These are phyloP conservation scores for Tetanocera ferruginea DNA, from an alignment of 2,888 invertebrate genomes.

Conservation along the genomic window DNA sequence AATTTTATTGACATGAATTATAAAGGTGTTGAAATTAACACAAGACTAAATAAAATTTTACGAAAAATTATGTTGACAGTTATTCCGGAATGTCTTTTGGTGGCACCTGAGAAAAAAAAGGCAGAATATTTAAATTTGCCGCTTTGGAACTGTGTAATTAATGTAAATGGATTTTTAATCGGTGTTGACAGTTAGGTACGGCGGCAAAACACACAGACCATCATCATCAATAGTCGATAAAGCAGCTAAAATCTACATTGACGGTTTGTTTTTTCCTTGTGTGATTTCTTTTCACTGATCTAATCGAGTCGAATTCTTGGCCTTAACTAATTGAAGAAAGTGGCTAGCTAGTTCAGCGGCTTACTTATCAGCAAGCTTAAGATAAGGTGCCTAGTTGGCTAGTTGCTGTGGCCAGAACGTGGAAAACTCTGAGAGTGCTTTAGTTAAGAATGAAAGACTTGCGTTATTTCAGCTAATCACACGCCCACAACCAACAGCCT, in stretches of 20 bases:
- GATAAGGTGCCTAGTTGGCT: no score
- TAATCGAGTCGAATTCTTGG: not conserved
- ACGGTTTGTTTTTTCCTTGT: not conserved
- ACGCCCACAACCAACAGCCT: not conserved
- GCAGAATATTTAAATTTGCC: not conserved
- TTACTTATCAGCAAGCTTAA: no score
- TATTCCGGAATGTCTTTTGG: constrained; percentile 17
- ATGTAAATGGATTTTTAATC: constrained; percentile 65
- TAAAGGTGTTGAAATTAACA: constrained; percentile 64
- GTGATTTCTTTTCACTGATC: not conserved
- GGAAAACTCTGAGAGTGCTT: no score
- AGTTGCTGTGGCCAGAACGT: no score
- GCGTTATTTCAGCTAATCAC: no score
- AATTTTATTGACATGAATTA: constrained; percentile 12
- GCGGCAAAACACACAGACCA: not conserved
- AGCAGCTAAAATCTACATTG: not conserved
- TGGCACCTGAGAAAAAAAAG: not conserved
- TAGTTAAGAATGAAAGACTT: no score
- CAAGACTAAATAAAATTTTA: constrained; percentile 62
- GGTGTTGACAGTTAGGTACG: constrained; percentile 61
- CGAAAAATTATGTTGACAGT: constrained; percentile 63
- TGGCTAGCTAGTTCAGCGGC: no score
- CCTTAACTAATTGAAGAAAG: no score
- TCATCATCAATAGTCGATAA: not conserved
- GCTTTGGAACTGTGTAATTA: constrained; percentile 23